Conservation (phyloP, 2,113 vertebrate genomes). For the Tragelaphus buxtoni region DNA sequence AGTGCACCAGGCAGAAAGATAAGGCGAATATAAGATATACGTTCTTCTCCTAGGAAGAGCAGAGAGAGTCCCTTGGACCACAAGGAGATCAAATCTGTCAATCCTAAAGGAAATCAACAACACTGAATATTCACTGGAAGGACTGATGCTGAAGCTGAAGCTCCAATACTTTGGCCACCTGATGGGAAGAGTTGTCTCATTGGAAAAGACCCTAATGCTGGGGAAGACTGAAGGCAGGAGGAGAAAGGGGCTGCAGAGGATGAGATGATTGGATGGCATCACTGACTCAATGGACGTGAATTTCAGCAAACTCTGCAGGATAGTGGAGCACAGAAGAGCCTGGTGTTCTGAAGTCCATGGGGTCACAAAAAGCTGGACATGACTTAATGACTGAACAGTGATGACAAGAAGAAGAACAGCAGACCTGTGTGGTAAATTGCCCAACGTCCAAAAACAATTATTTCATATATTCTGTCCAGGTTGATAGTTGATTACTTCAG, state of each 20-base stretch:
- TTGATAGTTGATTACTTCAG: neutral
- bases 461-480: neutral
- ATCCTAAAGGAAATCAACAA: neutral
- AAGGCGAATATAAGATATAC: neutral
- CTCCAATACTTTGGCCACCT: neutral
- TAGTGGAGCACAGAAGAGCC: neutral
- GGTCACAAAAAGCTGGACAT: neutral
- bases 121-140: neutral
- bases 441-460: neutral
- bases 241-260: neutral
- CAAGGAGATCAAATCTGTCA: neutral
- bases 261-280: neutral
- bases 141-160: neutral
- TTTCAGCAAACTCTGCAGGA: neutral
- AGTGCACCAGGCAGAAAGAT: neutral
- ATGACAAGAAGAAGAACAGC: neutral
- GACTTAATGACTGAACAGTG: neutral
- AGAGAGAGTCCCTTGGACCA: neutral
- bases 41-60: neutral
- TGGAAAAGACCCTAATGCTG: neutral
- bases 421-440: neutral
- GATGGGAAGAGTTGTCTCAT: neutral
- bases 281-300: fast-evolving
- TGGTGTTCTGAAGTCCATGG: neutral
- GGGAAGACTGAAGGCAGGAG: neutral